Conservation (phyloP, 2,113 vertebrate genomes). For the Coracopsis vasa region DNA sequence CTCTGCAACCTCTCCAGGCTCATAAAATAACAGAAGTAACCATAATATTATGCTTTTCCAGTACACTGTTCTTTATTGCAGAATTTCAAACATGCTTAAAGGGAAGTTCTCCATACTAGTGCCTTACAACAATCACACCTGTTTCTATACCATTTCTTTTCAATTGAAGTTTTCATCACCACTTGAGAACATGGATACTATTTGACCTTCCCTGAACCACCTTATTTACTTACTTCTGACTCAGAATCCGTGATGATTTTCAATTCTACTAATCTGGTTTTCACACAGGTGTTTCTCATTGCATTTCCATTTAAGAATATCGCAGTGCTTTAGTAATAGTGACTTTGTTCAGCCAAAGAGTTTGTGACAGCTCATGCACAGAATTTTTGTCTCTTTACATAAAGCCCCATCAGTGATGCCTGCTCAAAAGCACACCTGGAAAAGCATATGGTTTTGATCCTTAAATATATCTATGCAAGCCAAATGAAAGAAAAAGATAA, state of each 20-base stretch:
- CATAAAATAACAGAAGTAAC: not conserved
- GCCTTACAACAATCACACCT: conserved; percentile 1
- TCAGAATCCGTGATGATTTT: conserved; percentile 60
- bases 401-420: conserved; percentile 76
- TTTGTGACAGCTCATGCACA: conserved; percentile 80
- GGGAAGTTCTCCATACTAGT: not conserved
- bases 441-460: conserved; percentile 84
- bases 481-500: conserved; percentile 36
- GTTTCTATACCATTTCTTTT: conserved; percentile 35
- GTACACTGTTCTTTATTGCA: not conserved
- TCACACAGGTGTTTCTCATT: conserved; percentile 89
- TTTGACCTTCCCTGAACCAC: conserved; percentile 43
- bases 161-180: conserved; percentile 69
- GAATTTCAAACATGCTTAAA: conserved; percentile 2
- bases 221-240: conserved; percentile 70
- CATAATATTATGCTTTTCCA: not conserved
- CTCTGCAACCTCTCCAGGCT: not conserved
- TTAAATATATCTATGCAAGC: conserved; percentile 51
- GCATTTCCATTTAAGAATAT: conserved; percentile 78
- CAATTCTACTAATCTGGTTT: conserved; percentile 45
- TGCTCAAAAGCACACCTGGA: conserved; percentile 74
- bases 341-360: conserved; percentile 77
- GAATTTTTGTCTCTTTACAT: conserved; percentile 85
- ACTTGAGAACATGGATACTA: conserved; percentile 56
- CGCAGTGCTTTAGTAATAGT: conserved; percentile 79